Evolutionary conservation across 1,140 invertebrate genomes (phyloP).

Genomic region (Pristionchus pacificus): DNA sequence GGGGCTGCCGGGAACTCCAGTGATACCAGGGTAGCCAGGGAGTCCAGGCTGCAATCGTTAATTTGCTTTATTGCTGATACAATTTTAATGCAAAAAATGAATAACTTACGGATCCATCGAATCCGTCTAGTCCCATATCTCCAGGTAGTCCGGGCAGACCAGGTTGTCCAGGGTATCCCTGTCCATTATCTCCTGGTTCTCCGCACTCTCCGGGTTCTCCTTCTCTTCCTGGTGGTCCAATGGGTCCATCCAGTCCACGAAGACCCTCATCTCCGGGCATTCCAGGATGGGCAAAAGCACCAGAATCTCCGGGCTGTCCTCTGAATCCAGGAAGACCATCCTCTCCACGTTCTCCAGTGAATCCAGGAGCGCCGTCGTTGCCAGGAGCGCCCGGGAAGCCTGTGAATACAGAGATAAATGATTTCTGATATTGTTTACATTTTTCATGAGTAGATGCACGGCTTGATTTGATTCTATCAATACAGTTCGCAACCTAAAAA

Average conservation of each 20-base stretch:
- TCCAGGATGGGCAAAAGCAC: conserved; percentile 30
- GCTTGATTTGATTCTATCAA: too few species aligned
- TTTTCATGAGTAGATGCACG: too few species aligned
- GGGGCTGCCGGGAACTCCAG: conserved; percentile 38
- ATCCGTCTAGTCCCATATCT: conserved; percentile 31
- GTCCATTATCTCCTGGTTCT: conserved; percentile 32
- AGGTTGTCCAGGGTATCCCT: conserved; percentile 39
- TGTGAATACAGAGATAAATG: background rate
- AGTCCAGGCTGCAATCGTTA: conserved; percentile 45
- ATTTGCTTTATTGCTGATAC: too few species aligned
- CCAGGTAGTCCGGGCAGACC: conserved; percentile 33
- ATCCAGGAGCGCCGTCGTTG: conserved; percentile 29
- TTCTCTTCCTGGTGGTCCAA: conserved; percentile 25
- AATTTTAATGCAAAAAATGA: too few species aligned
- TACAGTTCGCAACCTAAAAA: too few species aligned
- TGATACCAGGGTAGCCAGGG: conserved; percentile 25
- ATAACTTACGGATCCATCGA: too few species aligned
- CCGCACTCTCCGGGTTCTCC: conserved; percentile 35
- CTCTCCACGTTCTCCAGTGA: conserved; percentile 30
- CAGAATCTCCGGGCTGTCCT: conserved; percentile 31
- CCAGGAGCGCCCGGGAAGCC: conserved; percentile 28
- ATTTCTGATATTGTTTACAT: too few species aligned
- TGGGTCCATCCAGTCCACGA: conserved; percentile 27
- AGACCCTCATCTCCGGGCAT: conserved; percentile 31
- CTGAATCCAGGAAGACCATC: conserved; percentile 19